phyloP scores from a whole-genome alignment of 2,113 vertebrate species.

The Stegostoma tigrinum region DNA sequence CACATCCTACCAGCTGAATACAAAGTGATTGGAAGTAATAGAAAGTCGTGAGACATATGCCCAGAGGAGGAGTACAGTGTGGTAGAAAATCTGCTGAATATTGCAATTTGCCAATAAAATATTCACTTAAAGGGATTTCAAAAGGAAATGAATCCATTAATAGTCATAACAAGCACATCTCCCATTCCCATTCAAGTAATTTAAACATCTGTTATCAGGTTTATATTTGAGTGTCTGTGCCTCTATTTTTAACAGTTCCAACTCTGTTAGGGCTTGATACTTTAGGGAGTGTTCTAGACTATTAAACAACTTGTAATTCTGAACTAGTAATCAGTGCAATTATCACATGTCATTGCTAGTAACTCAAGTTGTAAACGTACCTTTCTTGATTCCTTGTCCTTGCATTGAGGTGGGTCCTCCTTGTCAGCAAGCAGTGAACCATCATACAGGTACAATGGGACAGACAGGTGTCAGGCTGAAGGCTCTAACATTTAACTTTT shows the following conservation, averaged over 20 bases:
- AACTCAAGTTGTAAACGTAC: background rate
- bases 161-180: conserved; percentile 14
- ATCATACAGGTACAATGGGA: background rate
- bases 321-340: background rate
- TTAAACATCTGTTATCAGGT: conserved; percentile 13
- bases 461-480: background rate
- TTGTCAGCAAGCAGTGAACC: conserved; percentile 10
- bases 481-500: background rate
- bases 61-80: background rate
- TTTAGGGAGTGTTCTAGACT: background rate
- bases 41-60: conserved; percentile 10
- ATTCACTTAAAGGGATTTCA: background rate
- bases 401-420: background rate
- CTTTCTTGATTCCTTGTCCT: conserved; percentile 4
- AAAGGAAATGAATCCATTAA: conserved; percentile 22
- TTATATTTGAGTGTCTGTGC: background rate
- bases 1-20: background rate
- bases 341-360: background rate
- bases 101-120: background rate
- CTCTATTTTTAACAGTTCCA: background rate
- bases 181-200: background rate
- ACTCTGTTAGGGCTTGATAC: background rate
- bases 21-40: conserved; percentile 19
- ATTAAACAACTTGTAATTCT: background rate
- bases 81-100: background rate